Base-by-base conservation (phyloP, 2,797 vertebrate genomes). In the Parauchenoglanis punctatus region DNA sequence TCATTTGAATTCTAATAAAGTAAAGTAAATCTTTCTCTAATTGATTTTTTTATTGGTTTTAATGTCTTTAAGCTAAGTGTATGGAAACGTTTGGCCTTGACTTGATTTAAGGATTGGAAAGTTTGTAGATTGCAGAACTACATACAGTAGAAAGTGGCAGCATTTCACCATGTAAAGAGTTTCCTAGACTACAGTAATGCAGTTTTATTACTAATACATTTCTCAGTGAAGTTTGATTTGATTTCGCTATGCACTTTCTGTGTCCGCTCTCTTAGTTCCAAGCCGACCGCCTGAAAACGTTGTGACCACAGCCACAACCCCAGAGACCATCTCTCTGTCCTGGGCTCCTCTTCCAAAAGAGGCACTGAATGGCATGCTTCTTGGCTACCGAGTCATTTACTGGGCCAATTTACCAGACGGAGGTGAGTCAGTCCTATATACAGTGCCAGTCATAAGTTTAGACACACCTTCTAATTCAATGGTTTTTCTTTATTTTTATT, bases 371-470 rank as follows among this genome's bases (percentile, higher is more conserved):
- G 99, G 98, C 58, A 98, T 99, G 95, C 97, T 99, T 84, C 98
- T 98, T 93, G 99, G 99, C 40, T 99, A 99, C 95, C 94, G 98
- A 84, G 97, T 99, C 90, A 99, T 99, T 92, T 99, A 97, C 95
- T 99, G 98, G 98, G 98, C 98, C 91, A 99, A 99, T 91, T 97
- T 99, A 92, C 96, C 97, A 86, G 98, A 99, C 0, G 99, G 99
- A 97, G 99, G 99, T 99, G 93, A 94, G 75, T 23, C 61, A 44
- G 25, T 59, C 25, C 35, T 75, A 13, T 35, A 49, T 17, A 40
- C 40, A 40, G 40, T 40, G 40, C 40, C 40, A 40, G 40, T 3
- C 40, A 40, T 3, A 40, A 40, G 40, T 40, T 40, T 40, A 40
- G 40, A 40, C 40, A 4, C 40, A 40, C 40, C 40, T 40, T 40